Conservation (phyloP, 2,797 vertebrate genomes). For the Smutsia temminckii region DNA sequence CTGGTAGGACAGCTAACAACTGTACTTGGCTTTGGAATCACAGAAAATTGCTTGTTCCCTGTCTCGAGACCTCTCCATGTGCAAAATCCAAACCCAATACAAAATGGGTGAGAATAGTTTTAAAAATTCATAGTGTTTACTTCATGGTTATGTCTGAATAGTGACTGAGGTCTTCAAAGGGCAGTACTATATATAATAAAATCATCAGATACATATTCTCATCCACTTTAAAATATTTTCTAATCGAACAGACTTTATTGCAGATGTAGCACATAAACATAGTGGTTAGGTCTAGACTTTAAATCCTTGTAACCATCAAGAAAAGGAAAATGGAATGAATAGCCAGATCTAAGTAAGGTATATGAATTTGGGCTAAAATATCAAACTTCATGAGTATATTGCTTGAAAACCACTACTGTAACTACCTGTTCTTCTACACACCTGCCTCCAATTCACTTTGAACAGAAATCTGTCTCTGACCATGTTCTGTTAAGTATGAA, state of each 20-base stretch:
- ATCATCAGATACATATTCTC: neutral
- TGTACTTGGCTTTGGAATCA: conserved; percentile 30
- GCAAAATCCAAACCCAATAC: neutral
- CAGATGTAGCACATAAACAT: neutral
- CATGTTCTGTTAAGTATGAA: neutral
- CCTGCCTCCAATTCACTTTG: neutral
- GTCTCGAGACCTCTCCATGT: neutral
- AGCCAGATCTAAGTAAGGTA: neutral
- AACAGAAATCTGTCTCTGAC: neutral
- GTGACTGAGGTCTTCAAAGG: neutral
- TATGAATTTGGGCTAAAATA: neutral
- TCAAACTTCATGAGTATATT: neutral
- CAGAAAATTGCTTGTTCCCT: neutral
- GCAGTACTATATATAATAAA: neutral
- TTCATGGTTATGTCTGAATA: neutral
- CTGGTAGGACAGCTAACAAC: neutral
- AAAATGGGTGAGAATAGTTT: neutral
- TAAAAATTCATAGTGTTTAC: neutral
- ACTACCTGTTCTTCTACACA: neutral
- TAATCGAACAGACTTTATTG: neutral
- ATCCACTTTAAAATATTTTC: neutral
- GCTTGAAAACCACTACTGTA: neutral
- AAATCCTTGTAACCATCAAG: neutral
- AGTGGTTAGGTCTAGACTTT: neutral
- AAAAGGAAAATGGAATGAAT: neutral